These are phyloP conservation scores for Sylvicola fuscatus DNA, from an alignment of 2,888 invertebrate genomes.

Conservation along the genomic window DNA sequence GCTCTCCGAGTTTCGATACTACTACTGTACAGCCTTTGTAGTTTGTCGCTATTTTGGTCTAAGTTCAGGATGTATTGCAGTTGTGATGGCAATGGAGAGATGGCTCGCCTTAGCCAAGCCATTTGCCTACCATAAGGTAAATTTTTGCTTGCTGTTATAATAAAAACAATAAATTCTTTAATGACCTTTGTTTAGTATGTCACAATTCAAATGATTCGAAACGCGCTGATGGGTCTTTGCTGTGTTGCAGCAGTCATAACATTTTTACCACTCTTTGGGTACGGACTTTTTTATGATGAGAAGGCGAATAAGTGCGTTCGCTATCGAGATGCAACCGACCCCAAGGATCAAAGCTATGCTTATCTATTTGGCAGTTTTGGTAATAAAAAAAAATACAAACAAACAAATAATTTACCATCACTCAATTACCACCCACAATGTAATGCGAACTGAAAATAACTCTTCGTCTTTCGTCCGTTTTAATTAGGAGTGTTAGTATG, in stretches of 20 bases:
- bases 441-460: background rate
- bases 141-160: background rate
- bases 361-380: constrained; percentile 56
- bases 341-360: constrained; percentile 50
- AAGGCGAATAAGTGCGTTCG: constrained; percentile 34
- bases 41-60: constrained; percentile 64
- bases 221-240: constrained; percentile 48
- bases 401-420: no score
- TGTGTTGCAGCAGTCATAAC: constrained; percentile 45
- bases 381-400: no score
- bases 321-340: constrained; percentile 45
- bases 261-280: constrained; percentile 51
- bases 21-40: constrained; percentile 31
- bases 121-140: constrained; percentile 72
- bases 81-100: constrained; percentile 73
- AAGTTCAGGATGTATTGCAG: constrained; percentile 71
- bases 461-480: background rate
- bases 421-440: no score
- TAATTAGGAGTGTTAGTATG: constrained; percentile 47
- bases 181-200: constrained; percentile 37
- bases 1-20: constrained; percentile 13
- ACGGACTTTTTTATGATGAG: constrained; percentile 48
- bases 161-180: background rate
- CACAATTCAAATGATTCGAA: constrained; percentile 54
- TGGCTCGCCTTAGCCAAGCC: constrained; percentile 73